Percentiles rank a stretch among this genome's conserved stretches.
phyloP scores from a whole-genome alignment of 37 sponge, comb jelly and placozoan genomes.

The Crambe crambe region DNA sequence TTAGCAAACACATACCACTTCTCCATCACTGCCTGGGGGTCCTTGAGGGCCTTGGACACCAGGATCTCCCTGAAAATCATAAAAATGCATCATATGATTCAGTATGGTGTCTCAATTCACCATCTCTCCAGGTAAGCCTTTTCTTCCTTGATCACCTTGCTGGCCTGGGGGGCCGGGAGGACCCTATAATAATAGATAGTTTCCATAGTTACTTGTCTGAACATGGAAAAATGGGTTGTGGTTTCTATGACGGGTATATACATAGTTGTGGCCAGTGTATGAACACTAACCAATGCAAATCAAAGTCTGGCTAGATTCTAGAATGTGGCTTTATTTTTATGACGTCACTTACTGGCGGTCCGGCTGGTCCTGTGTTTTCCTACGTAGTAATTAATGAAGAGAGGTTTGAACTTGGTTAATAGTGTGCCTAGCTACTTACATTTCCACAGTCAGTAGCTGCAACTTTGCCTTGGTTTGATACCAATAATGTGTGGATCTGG shows the following conservation, averaged over 20 bases:
- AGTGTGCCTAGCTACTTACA: background rate
- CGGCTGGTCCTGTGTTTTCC: background rate
- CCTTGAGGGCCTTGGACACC: background rate
- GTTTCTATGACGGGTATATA: too few relatives aligned
- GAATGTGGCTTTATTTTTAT: background rate
- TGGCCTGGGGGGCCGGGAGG: background rate
- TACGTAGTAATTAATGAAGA: too few relatives aligned
- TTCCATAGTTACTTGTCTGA: too few relatives aligned
- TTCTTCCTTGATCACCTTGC: background rate
- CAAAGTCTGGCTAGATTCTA: background rate
- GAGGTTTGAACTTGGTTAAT: background rate
- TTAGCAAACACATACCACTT: background rate
- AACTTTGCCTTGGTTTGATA: background rate
- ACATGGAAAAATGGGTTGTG: too few relatives aligned
- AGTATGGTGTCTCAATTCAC: too few relatives aligned
- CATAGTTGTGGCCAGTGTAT: too few relatives aligned
- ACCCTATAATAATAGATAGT: background rate
- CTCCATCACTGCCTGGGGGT: background rate
- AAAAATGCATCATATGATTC: background rate
- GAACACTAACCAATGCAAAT: background rate
- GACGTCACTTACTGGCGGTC: background rate
- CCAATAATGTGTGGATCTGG: conserved; percentile 5
- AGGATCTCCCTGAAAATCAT: background rate
- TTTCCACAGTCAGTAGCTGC: background rate
- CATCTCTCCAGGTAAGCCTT: background rate